Base-by-base conservation (phyloP, 2,797 vertebrate genomes). In the Silurus lanzhouensis region DNA sequence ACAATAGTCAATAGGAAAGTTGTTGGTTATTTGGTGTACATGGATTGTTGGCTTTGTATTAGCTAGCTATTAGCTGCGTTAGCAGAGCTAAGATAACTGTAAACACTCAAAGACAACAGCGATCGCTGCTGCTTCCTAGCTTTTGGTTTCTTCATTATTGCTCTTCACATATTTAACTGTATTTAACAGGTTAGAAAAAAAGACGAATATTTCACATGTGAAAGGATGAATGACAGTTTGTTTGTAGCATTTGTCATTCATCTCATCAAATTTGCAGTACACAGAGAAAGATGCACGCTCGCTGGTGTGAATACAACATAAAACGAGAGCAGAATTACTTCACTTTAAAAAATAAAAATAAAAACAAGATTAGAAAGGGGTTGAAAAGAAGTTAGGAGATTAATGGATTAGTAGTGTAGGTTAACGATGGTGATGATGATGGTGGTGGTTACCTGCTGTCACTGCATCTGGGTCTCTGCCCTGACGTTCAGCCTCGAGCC, bases 401-500 rank as follows among this genome's bases (percentile, higher is more conserved):
- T 27, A 77, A 70, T 6, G 57, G 61, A 44, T 57, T 27, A 77
- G 78, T 3, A 44, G 22, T 38, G 57, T 27, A 76, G 58, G 63
- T 46, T 44, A 76, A 14, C 60, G 19, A 76, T 57, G 79, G 52
- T n/a, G 58, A 10, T 61, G 63, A 58, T 70, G 61, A 80, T 70
- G 88, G 90, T 86, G 88, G 90, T 83, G 93, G 96, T 97, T 97
- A 98, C 97, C 97, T 98, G 96, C 90, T 92, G 94, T 92, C 93
- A 96, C 88, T 88, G 95, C 87, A 91, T 95, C 96, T 90, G 96
- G 95, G 91, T 96, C 96, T 93, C 91, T 96, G 95, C 96, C 96
- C 92, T 96, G 97, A 85, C 96, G 97, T 89, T 98, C 96, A 91
- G 97, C 96, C 95, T 98, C 96, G 89, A 99, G 96, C 96, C 96